Evolutionary conservation across 1,140 invertebrate species (phyloP), one percentile per base, ranked within the genome.

Genomic region (Oedothorax gibbosus): DNA sequence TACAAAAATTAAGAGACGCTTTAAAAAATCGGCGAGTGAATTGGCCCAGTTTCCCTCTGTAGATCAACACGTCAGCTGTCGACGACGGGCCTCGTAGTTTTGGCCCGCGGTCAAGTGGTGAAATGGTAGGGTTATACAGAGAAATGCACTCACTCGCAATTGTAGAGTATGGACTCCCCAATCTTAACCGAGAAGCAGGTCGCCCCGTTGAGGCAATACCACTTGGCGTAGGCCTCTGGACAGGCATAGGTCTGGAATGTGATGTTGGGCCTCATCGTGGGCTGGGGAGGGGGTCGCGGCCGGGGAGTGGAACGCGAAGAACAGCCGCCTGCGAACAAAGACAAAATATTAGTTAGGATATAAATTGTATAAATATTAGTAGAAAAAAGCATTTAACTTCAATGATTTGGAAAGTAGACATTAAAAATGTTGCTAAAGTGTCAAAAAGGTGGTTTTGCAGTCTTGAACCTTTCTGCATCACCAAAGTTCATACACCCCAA

Each of bases 181-280:
- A 98, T 97, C 92, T 96, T 96, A 87, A 97, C 95, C 62, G 95
- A 96, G 92, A 97, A 97, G 91, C 96, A 97, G 88, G 94, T 95
- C 89, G 96, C 96, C 89, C 95, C 95, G 91, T 97, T 97, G 83
- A 97, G 93, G 91, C 96, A 98, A 91, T 97, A 97, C 94, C 94
- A 97, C 89, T 95, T 94, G 89, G 95, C 95, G 91, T 97, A 97
- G 89, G 94, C 94, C 85, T 94, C 93, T 88, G 96, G 95, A 92
- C 96, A 97, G 89, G 94, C 93, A 92, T 95, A 97, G 89, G 95
- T 96, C 90, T 95, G 95, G 93, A 97, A 97, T 93, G 96, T 97
- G 91, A 97, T 95, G 91, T 97, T 97, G 87, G 96, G 95, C 88
- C 96, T 91, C 87, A 95, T 93, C 88, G 95, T 94, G 15, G 86